Conservation (phyloP, 2,888 invertebrate genomes). For the Latheticus oryzae region DNA sequence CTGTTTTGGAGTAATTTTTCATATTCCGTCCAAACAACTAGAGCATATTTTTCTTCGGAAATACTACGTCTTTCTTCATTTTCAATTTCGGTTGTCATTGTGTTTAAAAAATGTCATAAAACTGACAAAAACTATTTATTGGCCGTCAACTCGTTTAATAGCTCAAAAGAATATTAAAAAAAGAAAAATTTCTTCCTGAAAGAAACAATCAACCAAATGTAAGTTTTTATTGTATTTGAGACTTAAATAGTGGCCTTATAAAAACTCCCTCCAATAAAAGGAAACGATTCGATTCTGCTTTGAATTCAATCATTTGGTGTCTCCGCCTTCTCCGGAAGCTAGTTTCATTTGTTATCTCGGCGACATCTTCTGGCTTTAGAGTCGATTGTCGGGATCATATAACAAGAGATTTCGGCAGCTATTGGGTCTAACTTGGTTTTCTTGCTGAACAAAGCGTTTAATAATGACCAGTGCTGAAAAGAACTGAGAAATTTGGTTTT, state of each 20-base stretch:
- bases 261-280: slow-evolving; percentile 44
- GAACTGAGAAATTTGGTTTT: slow-evolving; percentile 56
- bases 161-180: slow-evolving; percentile 12
- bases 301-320: slow-evolving; percentile 60
- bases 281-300: slow-evolving; percentile 55
- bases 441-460: slow-evolving; percentile 66
- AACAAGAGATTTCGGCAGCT: slow-evolving; percentile 63
- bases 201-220: slow-evolving; percentile 20
- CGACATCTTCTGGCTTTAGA: slow-evolving; percentile 57
- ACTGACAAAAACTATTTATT: slow-evolving; percentile 10
- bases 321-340: slow-evolving; percentile 58
- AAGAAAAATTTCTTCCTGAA: slow-evolving; percentile 3
- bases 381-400: slow-evolving; percentile 60
- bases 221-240: slow-evolving; percentile 13
- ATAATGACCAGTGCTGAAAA: slow-evolving; percentile 62
- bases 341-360: slow-evolving; percentile 61
- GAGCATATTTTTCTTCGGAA: slow-evolving; percentile 23
- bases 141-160: neutral
- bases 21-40: slow-evolving; percentile 34
- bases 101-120: slow-evolving; percentile 11
- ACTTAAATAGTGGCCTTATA: slow-evolving; percentile 40
- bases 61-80: slow-evolving; percentile 10
- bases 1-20: slow-evolving; percentile 39
- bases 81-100: slow-evolving; percentile 26
- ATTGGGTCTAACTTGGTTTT: slow-evolving; percentile 59